Percentiles rank a stretch among this genome's conserved stretches.
phyloP scores from a whole-genome alignment of 2,113 vertebrate species.

The Corythornis cristatus region DNA sequence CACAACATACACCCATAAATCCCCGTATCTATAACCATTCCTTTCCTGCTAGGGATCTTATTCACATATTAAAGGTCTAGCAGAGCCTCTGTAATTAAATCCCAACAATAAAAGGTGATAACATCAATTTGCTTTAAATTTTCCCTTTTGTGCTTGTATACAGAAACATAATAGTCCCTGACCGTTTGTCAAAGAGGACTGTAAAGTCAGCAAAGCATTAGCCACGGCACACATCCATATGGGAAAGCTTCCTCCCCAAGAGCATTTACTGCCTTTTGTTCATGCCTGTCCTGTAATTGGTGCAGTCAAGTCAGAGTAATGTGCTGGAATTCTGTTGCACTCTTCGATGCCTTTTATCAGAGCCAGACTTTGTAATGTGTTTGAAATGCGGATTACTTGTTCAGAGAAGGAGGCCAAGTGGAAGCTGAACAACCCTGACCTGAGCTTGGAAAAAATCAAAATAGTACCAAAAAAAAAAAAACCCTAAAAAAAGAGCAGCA shows the following conservation, averaged over 20 bases:
- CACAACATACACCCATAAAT: neutral
- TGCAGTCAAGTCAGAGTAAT: constrained; percentile 50
- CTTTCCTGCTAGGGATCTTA: neutral
- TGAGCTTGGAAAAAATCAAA: neutral
- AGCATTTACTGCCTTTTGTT: constrained; percentile 50
- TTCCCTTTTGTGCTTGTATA: neutral
- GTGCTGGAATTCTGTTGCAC: constrained; percentile 28
- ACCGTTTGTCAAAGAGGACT: constrained; percentile 17
- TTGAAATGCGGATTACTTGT: constrained; percentile 59
- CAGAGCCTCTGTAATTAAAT: neutral
- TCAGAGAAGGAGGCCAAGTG: constrained; percentile 54
- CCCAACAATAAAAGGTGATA: neutral
- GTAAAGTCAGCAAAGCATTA: neutral
- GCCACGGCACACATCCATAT: neutral
- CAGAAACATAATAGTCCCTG: neutral
- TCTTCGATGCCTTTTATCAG: constrained; percentile 55
- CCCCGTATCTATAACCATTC: neutral
- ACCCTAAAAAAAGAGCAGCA: neutral
- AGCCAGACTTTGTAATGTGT: constrained; percentile 37
- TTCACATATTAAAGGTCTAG: neutral
- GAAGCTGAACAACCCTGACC: constrained; percentile 58
- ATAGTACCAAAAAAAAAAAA: neutral
- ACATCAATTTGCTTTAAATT: neutral
- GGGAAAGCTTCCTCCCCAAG: constrained; percentile 31
- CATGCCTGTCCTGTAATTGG: constrained; percentile 44